These are phyloP conservation scores for Beris morrisii DNA, from an alignment of 2,888 invertebrate genomes.

Conservation along the genomic window DNA sequence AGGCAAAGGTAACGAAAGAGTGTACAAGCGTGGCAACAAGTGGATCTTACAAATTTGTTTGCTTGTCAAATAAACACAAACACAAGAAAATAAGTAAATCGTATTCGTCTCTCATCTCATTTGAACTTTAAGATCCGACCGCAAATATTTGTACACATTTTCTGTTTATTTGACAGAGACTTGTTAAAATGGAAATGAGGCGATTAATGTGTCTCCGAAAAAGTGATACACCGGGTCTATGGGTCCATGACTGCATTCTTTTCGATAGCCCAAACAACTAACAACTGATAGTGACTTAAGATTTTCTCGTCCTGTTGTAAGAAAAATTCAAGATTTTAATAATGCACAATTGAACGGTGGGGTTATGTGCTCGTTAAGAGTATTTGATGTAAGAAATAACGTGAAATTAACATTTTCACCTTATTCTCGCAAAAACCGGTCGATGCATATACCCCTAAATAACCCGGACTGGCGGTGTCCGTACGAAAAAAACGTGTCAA, in stretches of 20 bases:
- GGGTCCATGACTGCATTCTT: too few relatives aligned
- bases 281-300: too few relatives aligned
- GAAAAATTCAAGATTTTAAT: background rate
- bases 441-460: too few relatives aligned
- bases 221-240: slow-evolving; percentile 1
- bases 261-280: too few relatives aligned
- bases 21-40: slow-evolving; percentile 38
- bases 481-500: slow-evolving; percentile 32
- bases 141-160: slow-evolving; percentile 29
- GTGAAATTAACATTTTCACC: too few relatives aligned
- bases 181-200: slow-evolving; percentile 40
- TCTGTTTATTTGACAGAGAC: slow-evolving; percentile 34
- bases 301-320: too few relatives aligned
- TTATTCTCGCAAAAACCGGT: too few relatives aligned
- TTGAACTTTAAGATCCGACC: slow-evolving; percentile 15
- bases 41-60: slow-evolving; percentile 40
- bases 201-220: slow-evolving; percentile 34
- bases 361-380: too few relatives aligned
- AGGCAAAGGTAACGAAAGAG: slow-evolving; percentile 11
- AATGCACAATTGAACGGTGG: background rate
- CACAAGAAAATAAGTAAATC: slow-evolving; percentile 28
- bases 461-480: too few relatives aligned
- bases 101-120: background rate
- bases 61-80: slow-evolving; percentile 37
- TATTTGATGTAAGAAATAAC: too few relatives aligned